Evolutionary conservation across 2,113 vertebrate species (phyloP).

Genomic region (Hyaena hyaena): DNA sequence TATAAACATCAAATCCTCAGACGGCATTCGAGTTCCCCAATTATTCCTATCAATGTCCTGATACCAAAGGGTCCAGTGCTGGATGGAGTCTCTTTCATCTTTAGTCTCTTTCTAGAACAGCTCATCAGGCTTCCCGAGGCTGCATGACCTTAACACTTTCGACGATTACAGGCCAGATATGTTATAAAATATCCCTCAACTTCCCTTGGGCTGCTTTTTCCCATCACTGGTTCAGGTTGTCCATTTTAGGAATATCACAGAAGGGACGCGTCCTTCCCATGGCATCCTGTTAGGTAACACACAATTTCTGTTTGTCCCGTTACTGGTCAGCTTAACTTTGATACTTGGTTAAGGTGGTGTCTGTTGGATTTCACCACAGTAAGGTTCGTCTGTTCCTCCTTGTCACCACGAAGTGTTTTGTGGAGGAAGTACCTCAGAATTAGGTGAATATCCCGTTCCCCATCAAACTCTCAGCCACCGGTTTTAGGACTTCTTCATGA

Average conservation of each 20-base stretch:
- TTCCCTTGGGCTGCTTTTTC: neutral
- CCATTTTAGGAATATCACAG: neutral
- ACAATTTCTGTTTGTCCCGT: neutral
- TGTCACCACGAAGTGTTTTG: neutral
- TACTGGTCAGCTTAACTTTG: neutral
- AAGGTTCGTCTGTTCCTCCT: neutral
- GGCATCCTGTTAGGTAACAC: neutral
- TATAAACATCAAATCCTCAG: neutral
- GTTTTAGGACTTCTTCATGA: neutral
- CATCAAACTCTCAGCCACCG: neutral
- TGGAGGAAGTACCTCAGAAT: neutral
- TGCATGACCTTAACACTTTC: neutral
- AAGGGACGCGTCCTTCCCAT: neutral
- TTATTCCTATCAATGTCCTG: neutral
- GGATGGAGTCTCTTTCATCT: neutral
- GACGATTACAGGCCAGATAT: too few relatives aligned
- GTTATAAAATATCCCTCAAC: neutral
- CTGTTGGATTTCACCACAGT: neutral
- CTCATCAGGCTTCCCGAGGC: neutral
- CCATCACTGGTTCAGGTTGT: neutral
- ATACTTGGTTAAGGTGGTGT: neutral
- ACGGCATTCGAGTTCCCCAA: neutral
- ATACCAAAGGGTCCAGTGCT: neutral
- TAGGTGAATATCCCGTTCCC: neutral
- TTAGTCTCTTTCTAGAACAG: neutral